These are phyloP conservation scores for Mongoloraphidia duomilia DNA, from an alignment of 2,888 invertebrate species.

Conservation along the genomic window DNA sequence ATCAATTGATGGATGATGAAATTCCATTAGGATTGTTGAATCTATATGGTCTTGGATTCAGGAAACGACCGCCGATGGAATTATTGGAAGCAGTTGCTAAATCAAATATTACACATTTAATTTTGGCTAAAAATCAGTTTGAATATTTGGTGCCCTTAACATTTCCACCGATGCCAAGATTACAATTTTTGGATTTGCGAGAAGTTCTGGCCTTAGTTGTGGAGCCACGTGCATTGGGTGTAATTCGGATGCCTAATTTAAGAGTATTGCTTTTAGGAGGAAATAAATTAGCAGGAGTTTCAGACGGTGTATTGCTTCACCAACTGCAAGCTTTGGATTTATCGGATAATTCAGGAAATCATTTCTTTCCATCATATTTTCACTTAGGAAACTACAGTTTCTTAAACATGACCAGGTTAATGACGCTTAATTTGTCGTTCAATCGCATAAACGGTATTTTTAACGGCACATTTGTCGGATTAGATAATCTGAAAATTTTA, in stretches of 20 bases:
- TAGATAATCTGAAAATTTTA: slow-evolving; percentile 33
- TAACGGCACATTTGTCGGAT: slow-evolving; percentile 35
- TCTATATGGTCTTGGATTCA: slow-evolving; percentile 37
- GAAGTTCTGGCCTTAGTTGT: slow-evolving; percentile 35
- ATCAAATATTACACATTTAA: slow-evolving; percentile 34
- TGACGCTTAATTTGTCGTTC: slow-evolving; percentile 35
- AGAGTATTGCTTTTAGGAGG: slow-evolving; percentile 34
- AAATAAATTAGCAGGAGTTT: slow-evolving; percentile 38
- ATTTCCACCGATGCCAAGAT: slow-evolving; percentile 39
- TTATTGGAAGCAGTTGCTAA: slow-evolving; percentile 35
- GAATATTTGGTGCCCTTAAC: slow-evolving; percentile 34
- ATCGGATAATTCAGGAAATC: slow-evolving; percentile 34
- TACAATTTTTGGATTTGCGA: slow-evolving; percentile 39
- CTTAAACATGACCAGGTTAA: slow-evolving; percentile 31
- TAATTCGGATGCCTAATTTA: slow-evolving; percentile 34
- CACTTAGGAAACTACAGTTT: slow-evolving; percentile 37
- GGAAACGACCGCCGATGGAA: slow-evolving; percentile 32
- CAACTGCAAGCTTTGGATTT: slow-evolving; percentile 36
- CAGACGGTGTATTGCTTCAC: slow-evolving; percentile 33
- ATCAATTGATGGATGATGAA: slow-evolving; percentile 23
- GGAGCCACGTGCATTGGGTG: slow-evolving; percentile 32
- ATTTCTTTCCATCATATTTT: slow-evolving; percentile 32
- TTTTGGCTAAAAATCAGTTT: slow-evolving; percentile 39
- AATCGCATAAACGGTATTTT: slow-evolving; percentile 38
- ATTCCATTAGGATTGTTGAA: slow-evolving; percentile 34